A percentile compares a stretch with the other conserved stretches of the same genome.
Evolutionary conservation across 2,113 vertebrate species (phyloP).

Genomic region (Dicrurus megarhynchus): DNA sequence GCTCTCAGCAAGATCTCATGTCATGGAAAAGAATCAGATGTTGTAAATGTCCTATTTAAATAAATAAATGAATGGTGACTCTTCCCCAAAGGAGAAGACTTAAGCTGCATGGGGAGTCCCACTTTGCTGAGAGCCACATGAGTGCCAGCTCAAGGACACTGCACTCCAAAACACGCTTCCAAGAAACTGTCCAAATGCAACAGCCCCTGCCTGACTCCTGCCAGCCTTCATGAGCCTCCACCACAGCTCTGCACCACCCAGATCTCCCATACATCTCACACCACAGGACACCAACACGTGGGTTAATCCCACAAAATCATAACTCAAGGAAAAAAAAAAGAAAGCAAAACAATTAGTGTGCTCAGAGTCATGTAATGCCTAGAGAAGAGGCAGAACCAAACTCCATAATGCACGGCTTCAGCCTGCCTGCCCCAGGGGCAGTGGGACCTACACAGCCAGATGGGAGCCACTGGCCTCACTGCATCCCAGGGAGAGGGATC

Average conservation of each 20-base stretch:
- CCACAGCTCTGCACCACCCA: background rate
- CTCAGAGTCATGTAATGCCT: background rate
- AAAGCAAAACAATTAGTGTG: background rate
- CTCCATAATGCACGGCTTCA: rapidly evolving
- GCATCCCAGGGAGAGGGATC: background rate
- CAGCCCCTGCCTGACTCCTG: background rate
- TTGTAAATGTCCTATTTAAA: background rate
- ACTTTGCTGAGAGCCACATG: background rate
- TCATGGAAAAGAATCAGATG: background rate
- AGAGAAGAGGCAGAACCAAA: background rate
- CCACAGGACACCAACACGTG: rapidly evolving
- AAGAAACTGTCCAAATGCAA: background rate
- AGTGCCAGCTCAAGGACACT: background rate
- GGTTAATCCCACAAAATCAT: background rate
- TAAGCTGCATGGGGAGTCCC: background rate
- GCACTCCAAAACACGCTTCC: rapidly evolving
- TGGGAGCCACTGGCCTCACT: background rate
- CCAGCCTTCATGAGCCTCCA: rapidly evolving
- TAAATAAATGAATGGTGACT: background rate
- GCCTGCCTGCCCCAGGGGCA: background rate
- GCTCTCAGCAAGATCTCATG: background rate
- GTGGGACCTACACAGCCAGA: background rate
- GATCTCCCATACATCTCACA: rapidly evolving
- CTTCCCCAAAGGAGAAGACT: background rate
- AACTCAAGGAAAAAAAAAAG: background rate